Conservation (phyloP, 2,797 vertebrate genomes). For the Apogon talboti region DNA sequence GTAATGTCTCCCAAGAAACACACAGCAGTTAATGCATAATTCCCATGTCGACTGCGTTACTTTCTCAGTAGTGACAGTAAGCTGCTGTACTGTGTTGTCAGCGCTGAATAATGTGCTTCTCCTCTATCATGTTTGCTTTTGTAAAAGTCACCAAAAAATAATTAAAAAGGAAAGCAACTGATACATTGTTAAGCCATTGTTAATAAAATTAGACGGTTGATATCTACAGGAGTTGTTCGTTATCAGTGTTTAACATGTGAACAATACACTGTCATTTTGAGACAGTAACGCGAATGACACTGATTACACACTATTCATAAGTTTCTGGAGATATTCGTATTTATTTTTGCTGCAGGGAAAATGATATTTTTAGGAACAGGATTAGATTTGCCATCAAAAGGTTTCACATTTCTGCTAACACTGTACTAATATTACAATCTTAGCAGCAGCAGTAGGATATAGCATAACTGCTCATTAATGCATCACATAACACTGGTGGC, state of each 20-base stretch:
- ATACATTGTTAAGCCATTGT: conserved; percentile 5
- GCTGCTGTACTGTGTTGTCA: conserved; percentile 24
- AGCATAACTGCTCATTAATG: no score
- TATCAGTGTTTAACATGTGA: conserved; percentile 15
- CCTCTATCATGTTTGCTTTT: conserved; percentile 13
- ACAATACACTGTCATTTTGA: conserved; percentile 20
- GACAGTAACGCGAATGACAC: conserved; percentile 14
- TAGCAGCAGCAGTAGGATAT: no score
- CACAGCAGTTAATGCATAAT: conserved; percentile 16
- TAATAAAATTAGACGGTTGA: background rate
- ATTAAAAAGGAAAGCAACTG: conserved; percentile 6
- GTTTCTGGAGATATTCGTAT: background rate
- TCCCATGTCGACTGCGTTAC: conserved; percentile 12
- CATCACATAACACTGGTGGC: no score
- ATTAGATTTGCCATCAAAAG: background rate
- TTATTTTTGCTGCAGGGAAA: conserved; percentile 11
- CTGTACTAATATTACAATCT: no score
- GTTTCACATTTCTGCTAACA: no score
- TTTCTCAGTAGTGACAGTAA: conserved; percentile 20
- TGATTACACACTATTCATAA: conserved; percentile 17
- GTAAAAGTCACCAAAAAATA: conserved; percentile 14
- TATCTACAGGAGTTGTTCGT: conserved; percentile 1
- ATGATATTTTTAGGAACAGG: background rate
- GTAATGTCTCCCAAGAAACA: conserved; percentile 68
- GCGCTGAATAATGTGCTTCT: conserved; percentile 15